Evolutionary conservation across 2,113 vertebrate genomes (phyloP).

Genomic region (Catharus fuscescens): DNA sequence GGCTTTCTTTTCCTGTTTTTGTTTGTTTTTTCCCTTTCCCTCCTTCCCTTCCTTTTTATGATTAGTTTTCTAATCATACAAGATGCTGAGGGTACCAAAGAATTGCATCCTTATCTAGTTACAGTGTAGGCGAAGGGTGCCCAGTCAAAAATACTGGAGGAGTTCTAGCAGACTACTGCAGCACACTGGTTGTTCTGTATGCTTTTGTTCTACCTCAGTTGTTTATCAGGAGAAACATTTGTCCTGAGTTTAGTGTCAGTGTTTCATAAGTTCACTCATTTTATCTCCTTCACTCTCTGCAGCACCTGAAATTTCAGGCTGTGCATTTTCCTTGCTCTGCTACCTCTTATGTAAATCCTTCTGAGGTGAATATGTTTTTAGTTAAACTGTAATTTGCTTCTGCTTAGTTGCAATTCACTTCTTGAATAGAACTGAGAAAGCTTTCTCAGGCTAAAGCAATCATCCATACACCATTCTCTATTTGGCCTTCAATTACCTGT

Average conservation of each 20-base stretch:
- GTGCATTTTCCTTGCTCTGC: background rate
- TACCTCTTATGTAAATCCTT: background rate
- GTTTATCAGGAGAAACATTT: background rate
- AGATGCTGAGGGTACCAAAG: background rate
- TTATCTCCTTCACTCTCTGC: background rate
- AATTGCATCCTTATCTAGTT: background rate
- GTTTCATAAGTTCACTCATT: background rate
- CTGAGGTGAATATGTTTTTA: background rate
- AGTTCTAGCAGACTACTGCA: background rate
- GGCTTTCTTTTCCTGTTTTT: too few relatives aligned
- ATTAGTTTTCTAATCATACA: background rate
- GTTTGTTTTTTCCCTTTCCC: too few relatives aligned
- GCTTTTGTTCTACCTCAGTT: background rate
- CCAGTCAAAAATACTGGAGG: background rate
- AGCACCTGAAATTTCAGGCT: background rate
- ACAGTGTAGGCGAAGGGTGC: background rate
- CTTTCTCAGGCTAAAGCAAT: background rate
- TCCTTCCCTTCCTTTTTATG: too few relatives aligned
- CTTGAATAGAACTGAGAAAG: background rate
- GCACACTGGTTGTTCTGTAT: background rate
- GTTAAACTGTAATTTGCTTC: constrained; percentile 16
- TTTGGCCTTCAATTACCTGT: background rate
- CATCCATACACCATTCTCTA: background rate
- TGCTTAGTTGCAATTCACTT: background rate
- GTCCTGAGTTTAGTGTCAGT: background rate